Conservation (phyloP, 64 coral and sea anemone genomes). For the Anthopleura sola region DNA sequence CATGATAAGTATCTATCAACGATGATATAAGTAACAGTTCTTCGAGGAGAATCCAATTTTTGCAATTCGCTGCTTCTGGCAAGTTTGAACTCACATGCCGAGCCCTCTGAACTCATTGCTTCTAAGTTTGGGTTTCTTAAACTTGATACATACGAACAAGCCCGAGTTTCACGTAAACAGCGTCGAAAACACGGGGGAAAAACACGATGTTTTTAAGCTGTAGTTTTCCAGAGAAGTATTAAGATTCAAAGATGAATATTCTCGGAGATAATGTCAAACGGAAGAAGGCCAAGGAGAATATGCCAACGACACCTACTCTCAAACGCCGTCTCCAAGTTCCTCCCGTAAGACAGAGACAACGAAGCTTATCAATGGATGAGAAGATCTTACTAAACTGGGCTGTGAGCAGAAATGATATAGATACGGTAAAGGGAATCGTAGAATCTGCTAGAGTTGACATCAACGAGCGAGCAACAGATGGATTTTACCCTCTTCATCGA, state of each 20-base stretch:
- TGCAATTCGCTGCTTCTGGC: not conserved
- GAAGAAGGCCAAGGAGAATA: not conserved
- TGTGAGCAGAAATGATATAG: slow-evolving; percentile 58
- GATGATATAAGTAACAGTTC: not conserved
- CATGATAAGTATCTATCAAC: slow-evolving; percentile 11
- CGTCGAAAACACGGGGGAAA: not conserved
- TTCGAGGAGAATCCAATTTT: not conserved
- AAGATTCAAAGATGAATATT: not conserved
- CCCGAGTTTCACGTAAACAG: not conserved
- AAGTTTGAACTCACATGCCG: not conserved
- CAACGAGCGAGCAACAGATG: slow-evolving; percentile 63
- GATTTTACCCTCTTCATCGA: slow-evolving; percentile 74
- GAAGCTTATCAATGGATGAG: slow-evolving; percentile 67
- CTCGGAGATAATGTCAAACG: not conserved
- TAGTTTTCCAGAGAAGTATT: not conserved
- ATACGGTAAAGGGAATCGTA: slow-evolving; percentile 50
- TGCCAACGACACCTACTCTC: not conserved
- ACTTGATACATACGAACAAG: not conserved
- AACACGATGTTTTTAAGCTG: not conserved
- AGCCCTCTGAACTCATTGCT: not conserved
- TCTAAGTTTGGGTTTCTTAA: not conserved
- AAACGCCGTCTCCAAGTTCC: not conserved
- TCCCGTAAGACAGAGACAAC: not conserved
- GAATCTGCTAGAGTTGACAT: slow-evolving; percentile 40
- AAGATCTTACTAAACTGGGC: slow-evolving; percentile 82